A percentile compares a stretch with the other conserved stretches of the same genome.
phyloP scores from a whole-genome alignment of 2,113 vertebrate genomes.

The Gracilinanus agilis region DNA sequence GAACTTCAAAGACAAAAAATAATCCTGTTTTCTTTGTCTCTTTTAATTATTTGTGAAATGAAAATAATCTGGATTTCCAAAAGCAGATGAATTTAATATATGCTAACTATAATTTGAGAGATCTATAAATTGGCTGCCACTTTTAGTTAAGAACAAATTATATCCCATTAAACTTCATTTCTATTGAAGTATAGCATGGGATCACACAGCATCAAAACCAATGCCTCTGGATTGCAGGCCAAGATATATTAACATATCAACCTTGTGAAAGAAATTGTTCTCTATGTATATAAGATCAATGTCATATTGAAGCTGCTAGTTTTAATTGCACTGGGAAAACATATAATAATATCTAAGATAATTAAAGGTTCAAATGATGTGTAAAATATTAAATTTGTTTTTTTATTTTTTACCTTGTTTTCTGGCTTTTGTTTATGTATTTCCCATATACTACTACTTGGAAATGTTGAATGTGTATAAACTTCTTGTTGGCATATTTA shows the following conservation, averaged over 20 bases:
- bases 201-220: not conserved
- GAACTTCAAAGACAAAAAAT: not conserved
- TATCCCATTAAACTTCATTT: not conserved
- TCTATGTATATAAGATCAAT: constrained; percentile 27
- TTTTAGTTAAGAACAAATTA: constrained; percentile 23
- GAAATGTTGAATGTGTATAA: constrained; percentile 17
- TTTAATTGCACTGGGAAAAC: constrained; percentile 62
- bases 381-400: constrained; percentile 65
- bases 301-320: constrained; percentile 70
- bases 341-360: constrained; percentile 55
- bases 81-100: not conserved
- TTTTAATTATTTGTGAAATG: not conserved
- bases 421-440: constrained; percentile 49
- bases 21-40: not conserved
- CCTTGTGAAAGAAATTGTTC: constrained; percentile 26
- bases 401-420: not conserved
- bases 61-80: accelerated
- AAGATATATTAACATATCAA: not conserved
- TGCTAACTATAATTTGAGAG: not conserved
- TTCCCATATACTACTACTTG: constrained; percentile 23
- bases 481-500: not conserved
- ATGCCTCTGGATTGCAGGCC: constrained; percentile 38
- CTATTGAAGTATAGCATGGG: not conserved
- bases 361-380: constrained; percentile 75
- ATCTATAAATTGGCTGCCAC: not conserved